Percentiles rank a stretch among this genome's conserved stretches.
phyloP scores from a whole-genome alignment of 2,888 invertebrate genomes.

The Zootermopsis nevadensis region DNA sequence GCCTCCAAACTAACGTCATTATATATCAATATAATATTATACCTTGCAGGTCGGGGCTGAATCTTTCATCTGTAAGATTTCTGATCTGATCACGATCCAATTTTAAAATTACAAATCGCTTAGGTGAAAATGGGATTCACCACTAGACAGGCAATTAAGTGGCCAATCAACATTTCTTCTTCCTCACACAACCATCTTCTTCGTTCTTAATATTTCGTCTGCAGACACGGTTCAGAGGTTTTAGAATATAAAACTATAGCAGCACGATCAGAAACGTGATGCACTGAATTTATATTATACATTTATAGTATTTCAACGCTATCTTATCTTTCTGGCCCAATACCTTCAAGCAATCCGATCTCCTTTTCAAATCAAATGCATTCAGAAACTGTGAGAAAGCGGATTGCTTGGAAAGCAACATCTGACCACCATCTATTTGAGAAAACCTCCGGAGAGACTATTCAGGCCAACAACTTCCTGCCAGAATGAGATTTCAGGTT shows the following conservation, averaged over 20 bases:
- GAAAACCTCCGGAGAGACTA: not conserved
- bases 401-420: not conserved
- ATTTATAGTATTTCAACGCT: not conserved
- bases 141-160: not conserved
- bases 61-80: not conserved
- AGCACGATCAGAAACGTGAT: not conserved
- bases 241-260: not conserved
- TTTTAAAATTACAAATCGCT: not conserved
- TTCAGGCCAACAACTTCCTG: not conserved
- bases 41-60: not conserved
- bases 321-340: not conserved
- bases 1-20: not conserved
- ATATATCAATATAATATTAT: not conserved
- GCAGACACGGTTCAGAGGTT: not conserved
- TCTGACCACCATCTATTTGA: not conserved
- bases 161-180: not conserved
- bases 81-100: conserved; percentile 5
- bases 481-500: too few relatives aligned
- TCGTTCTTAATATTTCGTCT: not conserved
- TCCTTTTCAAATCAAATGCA: not conserved
- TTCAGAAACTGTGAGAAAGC: not conserved
- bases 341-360: not conserved
- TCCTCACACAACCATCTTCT: not conserved
- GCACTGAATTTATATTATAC: not conserved
- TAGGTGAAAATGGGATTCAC: not conserved